Conservation (phyloP, 2,113 vertebrate species). For the Chaetodon auriga region DNA sequence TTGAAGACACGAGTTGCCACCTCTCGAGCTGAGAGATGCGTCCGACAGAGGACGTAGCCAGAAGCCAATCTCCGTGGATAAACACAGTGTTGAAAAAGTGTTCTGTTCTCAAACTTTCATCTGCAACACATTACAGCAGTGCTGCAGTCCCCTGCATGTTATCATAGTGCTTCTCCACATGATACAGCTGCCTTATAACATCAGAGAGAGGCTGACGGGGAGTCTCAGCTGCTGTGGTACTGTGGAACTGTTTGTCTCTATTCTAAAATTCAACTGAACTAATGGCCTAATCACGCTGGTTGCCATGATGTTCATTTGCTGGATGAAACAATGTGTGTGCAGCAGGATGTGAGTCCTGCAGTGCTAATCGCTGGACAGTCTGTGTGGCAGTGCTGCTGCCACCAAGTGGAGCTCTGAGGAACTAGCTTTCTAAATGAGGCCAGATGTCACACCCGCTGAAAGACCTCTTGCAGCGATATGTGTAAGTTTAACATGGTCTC, state of each 20-base stretch:
- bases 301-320: conserved; percentile 47
- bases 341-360: conserved; percentile 53
- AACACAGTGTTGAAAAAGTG: conserved; percentile 2
- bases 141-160: conserved; percentile 19
- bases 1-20: conserved; percentile 63
- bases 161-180: background rate
- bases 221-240: background rate
- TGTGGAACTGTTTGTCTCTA: conserved; percentile 2
- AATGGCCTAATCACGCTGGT: conserved; percentile 30
- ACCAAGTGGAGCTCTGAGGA: conserved; percentile 76
- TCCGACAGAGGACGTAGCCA: conserved; percentile 50
- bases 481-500: conserved; percentile 32
- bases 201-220: background rate
- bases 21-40: conserved; percentile 55
- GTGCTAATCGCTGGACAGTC: conserved; percentile 49
- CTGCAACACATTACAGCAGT: conserved; percentile 4
- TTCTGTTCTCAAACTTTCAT: conserved; percentile 12
- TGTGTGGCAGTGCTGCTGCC: conserved; percentile 79
- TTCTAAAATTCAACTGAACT: conserved; percentile 23
- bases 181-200: background rate
- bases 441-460: conserved; percentile 67
- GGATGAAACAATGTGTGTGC: conserved; percentile 43
- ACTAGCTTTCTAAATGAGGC: conserved; percentile 64
- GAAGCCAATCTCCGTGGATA: conserved; percentile 33
- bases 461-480: conserved; percentile 52